phyloP scores from a whole-genome alignment of 1,140 invertebrate genomes.

The Parasteatoda tepidariorum region DNA sequence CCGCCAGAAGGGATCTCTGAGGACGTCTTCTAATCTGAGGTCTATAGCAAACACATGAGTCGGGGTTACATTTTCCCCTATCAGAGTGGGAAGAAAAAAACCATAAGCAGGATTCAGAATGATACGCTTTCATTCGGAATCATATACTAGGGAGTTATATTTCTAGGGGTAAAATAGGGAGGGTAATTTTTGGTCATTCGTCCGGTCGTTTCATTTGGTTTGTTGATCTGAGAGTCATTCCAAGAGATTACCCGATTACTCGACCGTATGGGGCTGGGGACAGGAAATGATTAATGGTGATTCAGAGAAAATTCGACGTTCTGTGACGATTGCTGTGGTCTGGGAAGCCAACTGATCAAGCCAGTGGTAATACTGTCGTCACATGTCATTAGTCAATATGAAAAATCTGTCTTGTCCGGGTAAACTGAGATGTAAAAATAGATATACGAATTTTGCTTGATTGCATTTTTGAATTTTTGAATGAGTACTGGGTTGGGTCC shows the following conservation, averaged over 20 bases:
- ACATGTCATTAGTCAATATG: constrained; percentile 24
- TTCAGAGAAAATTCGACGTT: constrained; percentile 39
- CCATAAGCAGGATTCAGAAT: too few relatives aligned
- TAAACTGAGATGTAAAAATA: too few relatives aligned
- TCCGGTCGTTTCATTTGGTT: constrained; percentile 43
- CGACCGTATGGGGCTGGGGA: constrained; percentile 24
- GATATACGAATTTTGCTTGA: too few relatives aligned
- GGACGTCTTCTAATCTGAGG: too few relatives aligned
- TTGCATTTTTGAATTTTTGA: too few relatives aligned
- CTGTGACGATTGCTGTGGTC: constrained; percentile 39
- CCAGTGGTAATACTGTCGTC: constrained; percentile 5
- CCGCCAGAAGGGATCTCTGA: too few relatives aligned
- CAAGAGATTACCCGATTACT: constrained; percentile 48
- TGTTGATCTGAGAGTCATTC: constrained; percentile 56
- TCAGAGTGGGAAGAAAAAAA: too few relatives aligned
- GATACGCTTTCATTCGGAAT: too few relatives aligned
- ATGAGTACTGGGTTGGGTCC: too few relatives aligned
- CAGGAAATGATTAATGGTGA: constrained; percentile 43
- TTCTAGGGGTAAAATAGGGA: neutral
- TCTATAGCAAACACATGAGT: too few relatives aligned
- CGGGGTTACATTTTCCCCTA: too few relatives aligned
- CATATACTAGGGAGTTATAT: neutral
- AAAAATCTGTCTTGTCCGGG: too few relatives aligned
- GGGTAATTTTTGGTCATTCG: constrained; percentile 49
- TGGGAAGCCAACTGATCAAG: constrained; percentile 29